phyloP scores from a whole-genome alignment of 2,888 invertebrate genomes.

The Eretmocerus hayati region DNA sequence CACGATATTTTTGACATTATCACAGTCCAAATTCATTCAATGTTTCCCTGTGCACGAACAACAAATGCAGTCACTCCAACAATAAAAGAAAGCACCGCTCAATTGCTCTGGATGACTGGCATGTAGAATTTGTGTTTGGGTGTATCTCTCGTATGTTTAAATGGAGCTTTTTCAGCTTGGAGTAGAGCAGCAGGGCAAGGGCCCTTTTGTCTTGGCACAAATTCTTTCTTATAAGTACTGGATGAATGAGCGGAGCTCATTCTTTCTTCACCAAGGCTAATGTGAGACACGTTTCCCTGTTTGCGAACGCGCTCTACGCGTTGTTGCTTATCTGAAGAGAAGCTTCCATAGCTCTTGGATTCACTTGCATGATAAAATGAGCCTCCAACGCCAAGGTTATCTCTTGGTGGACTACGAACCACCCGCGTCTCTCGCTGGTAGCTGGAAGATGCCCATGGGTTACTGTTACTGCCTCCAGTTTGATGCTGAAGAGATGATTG shows the following conservation, averaged over 20 bases:
- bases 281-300: constrained; percentile 66
- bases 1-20: constrained; percentile 12
- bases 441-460: constrained; percentile 49
- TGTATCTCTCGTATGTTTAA: constrained; percentile 77
- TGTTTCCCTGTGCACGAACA: neutral
- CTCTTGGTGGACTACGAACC: constrained; percentile 39
- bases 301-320: constrained; percentile 56
- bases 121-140: constrained; percentile 80
- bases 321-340: constrained; percentile 40
- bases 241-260: constrained; percentile 67
- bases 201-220: constrained; percentile 61
- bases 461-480: constrained; percentile 59
- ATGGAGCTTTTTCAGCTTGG: constrained; percentile 68
- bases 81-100: no score
- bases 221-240: constrained; percentile 70
- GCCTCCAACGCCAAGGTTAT: constrained; percentile 66
- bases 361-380: constrained; percentile 62
- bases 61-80: no score
- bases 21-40: constrained; percentile 21
- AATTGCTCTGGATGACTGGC: constrained; percentile 49
- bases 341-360: constrained; percentile 57
- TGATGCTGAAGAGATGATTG: constrained; percentile 67
- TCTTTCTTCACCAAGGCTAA: constrained; percentile 63
- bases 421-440: constrained; percentile 59
- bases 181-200: constrained; percentile 76